Percentiles rank a stretch among this genome's conserved stretches.
These are phyloP conservation scores for Phycodurus eques DNA, from an alignment of 2,113 vertebrate species.

Conservation along the genomic window DNA sequence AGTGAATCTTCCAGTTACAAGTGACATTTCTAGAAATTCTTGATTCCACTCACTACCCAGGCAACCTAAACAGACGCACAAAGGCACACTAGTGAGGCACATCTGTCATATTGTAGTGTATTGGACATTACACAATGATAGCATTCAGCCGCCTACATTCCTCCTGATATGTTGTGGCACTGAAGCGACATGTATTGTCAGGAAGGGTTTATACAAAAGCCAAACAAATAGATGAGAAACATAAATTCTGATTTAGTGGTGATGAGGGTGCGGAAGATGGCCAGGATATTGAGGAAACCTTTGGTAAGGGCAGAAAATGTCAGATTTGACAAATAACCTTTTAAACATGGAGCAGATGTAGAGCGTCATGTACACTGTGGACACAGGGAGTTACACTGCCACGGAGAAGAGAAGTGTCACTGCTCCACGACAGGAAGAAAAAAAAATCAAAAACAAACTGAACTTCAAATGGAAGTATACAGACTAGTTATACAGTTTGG, in stretches of 20 bases:
- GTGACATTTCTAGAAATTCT: constrained; percentile 49
- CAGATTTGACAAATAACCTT: constrained; percentile 76
- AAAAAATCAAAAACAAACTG: background rate
- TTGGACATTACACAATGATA: constrained; percentile 58
- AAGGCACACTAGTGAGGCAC: constrained; percentile 26
- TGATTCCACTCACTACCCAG: constrained; percentile 51
- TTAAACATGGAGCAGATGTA: constrained; percentile 76
- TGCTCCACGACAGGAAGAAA: background rate
- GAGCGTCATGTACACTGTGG: constrained; percentile 63
- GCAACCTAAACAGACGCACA: constrained; percentile 41
- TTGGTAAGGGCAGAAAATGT: constrained; percentile 75
- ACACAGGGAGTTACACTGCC: constrained; percentile 57
- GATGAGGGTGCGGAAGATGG: constrained; percentile 9
- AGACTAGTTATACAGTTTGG: background rate
- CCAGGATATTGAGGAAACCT: constrained; percentile 69
- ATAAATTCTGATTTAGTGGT: constrained; percentile 46
- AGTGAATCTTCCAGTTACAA: constrained; percentile 45
- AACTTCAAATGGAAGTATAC: background rate
- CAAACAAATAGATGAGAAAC: constrained; percentile 65
- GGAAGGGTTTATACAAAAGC: constrained; percentile 63
- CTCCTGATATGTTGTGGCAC: constrained; percentile 53
- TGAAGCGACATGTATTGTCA: constrained; percentile 55
- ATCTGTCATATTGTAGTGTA: constrained; percentile 55
- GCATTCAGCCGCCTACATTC: constrained; percentile 35
- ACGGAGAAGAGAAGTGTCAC: constrained; percentile 42